Evolutionary conservation across 2,113 vertebrate genomes (phyloP).

Genomic region (Hyla sarda): DNA sequence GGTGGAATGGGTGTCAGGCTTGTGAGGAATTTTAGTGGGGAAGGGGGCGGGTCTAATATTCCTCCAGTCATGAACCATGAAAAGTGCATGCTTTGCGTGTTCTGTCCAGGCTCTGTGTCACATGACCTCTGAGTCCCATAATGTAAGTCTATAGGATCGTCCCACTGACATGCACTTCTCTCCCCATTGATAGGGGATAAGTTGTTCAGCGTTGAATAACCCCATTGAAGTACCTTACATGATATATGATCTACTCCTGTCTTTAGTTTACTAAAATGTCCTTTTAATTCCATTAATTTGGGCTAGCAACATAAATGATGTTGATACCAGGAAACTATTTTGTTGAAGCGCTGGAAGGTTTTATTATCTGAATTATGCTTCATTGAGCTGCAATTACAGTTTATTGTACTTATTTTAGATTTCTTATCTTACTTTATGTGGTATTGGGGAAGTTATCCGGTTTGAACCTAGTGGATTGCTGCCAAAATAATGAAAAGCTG

Average conservation of each 20-base stretch:
- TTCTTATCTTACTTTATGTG: slow-evolving; percentile 44
- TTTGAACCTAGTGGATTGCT: slow-evolving; percentile 27
- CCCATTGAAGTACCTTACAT: too few species aligned
- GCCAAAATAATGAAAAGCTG: slow-evolving; percentile 39
- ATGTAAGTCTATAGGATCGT: too few species aligned
- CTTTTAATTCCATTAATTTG: slow-evolving; percentile 5
- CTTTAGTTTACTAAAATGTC: background rate
- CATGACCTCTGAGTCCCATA: too few species aligned
- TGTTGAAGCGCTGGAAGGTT: slow-evolving; percentile 31
- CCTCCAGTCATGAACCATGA: too few species aligned
- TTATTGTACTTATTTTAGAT: slow-evolving; percentile 31
- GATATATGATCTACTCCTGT: background rate
- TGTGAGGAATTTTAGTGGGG: too few species aligned
- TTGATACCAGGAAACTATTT: slow-evolving; percentile 15
- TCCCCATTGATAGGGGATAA: too few species aligned
- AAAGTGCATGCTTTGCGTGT: too few species aligned
- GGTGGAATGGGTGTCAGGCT: too few species aligned
- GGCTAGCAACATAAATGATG: background rate
- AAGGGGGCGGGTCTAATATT: too few species aligned
- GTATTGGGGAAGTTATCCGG: slow-evolving; percentile 14
- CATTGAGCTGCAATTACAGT: slow-evolving; percentile 18
- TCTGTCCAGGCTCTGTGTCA: too few species aligned
- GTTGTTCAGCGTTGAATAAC: too few species aligned
- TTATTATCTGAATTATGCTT: slow-evolving; percentile 26
- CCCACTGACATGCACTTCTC: too few species aligned